Conservation (phyloP, 1,140 invertebrate genomes). For the Melitaea cinxia region DNA sequence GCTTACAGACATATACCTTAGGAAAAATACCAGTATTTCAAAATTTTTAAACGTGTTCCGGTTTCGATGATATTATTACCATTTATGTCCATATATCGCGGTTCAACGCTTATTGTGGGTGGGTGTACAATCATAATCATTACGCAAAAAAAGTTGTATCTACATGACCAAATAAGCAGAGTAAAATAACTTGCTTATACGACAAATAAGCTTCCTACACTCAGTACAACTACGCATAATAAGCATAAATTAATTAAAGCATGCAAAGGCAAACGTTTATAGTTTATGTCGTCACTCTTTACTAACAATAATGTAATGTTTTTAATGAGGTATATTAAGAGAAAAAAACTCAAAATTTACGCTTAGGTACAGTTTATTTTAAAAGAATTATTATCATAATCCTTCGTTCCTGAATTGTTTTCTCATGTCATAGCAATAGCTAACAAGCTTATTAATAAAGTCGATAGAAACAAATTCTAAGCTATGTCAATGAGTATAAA, state of each 20-base stretch:
- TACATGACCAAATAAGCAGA: background rate
- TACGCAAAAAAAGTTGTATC: background rate
- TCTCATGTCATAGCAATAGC: too few species aligned
- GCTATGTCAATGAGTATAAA: too few species aligned
- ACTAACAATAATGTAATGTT: background rate
- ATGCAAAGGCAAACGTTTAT: background rate
- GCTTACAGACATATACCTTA: too few species aligned
- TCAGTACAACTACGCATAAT: background rate
- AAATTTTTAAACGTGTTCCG: background rate
- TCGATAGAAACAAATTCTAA: too few species aligned
- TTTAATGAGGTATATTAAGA: too few species aligned
- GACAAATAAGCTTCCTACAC: slow-evolving; percentile 1
- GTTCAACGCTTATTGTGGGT: slow-evolving; percentile 2
- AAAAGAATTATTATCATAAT: too few species aligned
- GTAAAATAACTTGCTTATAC: too few species aligned
- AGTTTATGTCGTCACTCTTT: slow-evolving; percentile 2
- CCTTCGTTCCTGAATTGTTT: too few species aligned
- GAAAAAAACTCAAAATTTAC: background rate
- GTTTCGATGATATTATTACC: background rate
- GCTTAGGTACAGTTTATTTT: background rate
- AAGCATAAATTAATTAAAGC: background rate
- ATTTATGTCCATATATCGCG: background rate
- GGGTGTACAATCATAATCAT: background rate
- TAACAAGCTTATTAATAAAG: too few species aligned
- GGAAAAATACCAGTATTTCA: too few species aligned